A percentile compares a stretch with the other conserved stretches of the same genome.
Evolutionary conservation across 2,888 invertebrate species (phyloP).

Genomic region (Hyposoter dolosus): DNA sequence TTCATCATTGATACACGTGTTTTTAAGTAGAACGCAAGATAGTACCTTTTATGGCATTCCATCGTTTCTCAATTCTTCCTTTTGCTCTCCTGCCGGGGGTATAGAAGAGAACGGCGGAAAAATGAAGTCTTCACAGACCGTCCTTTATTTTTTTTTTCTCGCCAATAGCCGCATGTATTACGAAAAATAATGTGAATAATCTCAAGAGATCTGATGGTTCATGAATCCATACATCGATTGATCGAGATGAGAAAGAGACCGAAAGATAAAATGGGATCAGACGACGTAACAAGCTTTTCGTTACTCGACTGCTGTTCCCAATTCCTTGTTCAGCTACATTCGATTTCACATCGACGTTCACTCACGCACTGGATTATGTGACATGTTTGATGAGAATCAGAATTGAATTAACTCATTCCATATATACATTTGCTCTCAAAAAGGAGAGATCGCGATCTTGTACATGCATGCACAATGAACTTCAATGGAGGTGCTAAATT

Average conservation of each 20-base stretch:
- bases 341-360: constrained; percentile 18
- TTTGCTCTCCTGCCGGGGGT: constrained; percentile 2
- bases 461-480: constrained; percentile 25
- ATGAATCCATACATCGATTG: constrained; percentile 37
- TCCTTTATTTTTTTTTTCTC: constrained; percentile 66
- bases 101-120: not conserved
- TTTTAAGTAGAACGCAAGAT: constrained; percentile 77
- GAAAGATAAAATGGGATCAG: constrained; percentile 20
- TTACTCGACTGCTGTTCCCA: constrained; percentile 24
- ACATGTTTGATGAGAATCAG: constrained; percentile 32
- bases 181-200: constrained; percentile 38
- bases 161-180: constrained; percentile 18
- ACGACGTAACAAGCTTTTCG: constrained; percentile 38
- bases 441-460: constrained; percentile 17
- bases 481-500: constrained; percentile 17
- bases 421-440: constrained; percentile 1
- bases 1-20: constrained; percentile 53
- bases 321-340: constrained; percentile 4
- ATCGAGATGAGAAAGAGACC: not conserved
- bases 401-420: constrained; percentile 1
- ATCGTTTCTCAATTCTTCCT: constrained; percentile 68
- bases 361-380: constrained; percentile 27
- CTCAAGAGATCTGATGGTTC: constrained; percentile 29
- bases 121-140: not conserved
- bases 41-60: constrained; percentile 79